phyloP scores from a whole-genome alignment of 2,797 vertebrate species.

The Coracias cyanogaster region DNA sequence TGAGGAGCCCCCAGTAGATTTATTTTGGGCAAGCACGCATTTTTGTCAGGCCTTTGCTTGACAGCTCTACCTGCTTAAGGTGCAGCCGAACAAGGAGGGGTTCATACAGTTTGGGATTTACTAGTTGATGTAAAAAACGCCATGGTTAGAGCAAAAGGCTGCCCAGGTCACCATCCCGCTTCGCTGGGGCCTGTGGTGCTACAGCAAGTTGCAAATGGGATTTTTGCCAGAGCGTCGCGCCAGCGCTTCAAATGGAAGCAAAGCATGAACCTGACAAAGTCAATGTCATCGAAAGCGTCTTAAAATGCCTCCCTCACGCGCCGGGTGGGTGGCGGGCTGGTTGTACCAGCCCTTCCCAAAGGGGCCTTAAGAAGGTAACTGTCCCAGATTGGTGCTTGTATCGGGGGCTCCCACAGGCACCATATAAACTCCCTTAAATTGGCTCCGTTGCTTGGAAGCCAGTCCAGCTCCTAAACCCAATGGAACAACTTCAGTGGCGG shows the following conservation, averaged over 20 bases:
- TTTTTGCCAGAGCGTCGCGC: background rate
- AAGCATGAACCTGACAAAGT: fast-evolving
- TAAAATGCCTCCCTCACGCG: fast-evolving
- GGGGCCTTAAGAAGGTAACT: fast-evolving
- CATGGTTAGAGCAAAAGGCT: background rate
- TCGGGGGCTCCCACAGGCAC: background rate
- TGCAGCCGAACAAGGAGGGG: fast-evolving
- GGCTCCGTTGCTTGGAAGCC: background rate
- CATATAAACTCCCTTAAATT: background rate
- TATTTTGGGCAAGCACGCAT: background rate
- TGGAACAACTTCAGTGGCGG: background rate
- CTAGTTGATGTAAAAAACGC: background rate
- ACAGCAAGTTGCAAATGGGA: background rate
- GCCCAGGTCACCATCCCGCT: background rate
- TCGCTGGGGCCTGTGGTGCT: background rate
- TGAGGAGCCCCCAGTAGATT: background rate
- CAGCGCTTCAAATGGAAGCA: background rate
- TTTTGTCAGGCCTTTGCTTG: background rate
- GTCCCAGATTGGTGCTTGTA: fast-evolving
- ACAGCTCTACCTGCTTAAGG: background rate
- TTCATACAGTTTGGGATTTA: background rate
- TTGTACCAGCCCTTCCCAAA: background rate
- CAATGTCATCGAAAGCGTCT: background rate
- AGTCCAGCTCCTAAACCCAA: background rate
- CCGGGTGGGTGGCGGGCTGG: background rate